Conservation (phyloP, 1,140 invertebrate genomes). For the Apolygus lucorum region DNA sequence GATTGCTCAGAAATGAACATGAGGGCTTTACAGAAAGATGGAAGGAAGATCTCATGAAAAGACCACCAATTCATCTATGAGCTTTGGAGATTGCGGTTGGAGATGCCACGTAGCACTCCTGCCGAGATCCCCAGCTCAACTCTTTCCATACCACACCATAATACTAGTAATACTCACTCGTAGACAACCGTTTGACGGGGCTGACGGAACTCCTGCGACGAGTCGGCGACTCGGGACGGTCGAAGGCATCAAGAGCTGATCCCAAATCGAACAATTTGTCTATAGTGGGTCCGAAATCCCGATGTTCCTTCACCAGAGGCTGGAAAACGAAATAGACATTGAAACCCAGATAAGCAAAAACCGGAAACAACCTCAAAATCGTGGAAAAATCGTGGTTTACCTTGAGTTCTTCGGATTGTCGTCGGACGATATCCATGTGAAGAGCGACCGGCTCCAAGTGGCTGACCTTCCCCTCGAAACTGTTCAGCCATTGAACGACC, state of each 20-base stretch:
- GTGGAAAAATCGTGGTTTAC: constrained; percentile 33
- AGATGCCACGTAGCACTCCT: no score
- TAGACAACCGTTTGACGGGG: constrained; percentile 61
- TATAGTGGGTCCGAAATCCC: constrained; percentile 73
- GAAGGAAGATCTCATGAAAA: no score
- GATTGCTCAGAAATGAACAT: no score
- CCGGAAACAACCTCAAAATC: not conserved
- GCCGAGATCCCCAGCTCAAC: no score
- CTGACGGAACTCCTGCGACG: constrained; percentile 53
- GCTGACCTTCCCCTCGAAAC: constrained; percentile 67
- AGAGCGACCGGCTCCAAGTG: constrained; percentile 73
- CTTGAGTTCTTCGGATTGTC: constrained; percentile 77
- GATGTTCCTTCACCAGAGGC: constrained; percentile 81
- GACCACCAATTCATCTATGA: no score
- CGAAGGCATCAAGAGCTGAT: constrained; percentile 69
- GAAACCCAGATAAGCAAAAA: not conserved
- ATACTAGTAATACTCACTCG: constrained; percentile 46
- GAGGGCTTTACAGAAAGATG: no score
- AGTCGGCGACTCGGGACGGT: constrained; percentile 63
- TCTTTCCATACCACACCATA: no score
- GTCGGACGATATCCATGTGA: constrained; percentile 72
- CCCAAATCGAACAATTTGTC: constrained; percentile 82
- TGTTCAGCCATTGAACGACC: constrained; percentile 18
- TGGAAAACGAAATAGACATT: constrained; percentile 37
- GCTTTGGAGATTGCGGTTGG: no score